Conservation (phyloP, 2,888 invertebrate genomes). For the Erebia ligea region DNA sequence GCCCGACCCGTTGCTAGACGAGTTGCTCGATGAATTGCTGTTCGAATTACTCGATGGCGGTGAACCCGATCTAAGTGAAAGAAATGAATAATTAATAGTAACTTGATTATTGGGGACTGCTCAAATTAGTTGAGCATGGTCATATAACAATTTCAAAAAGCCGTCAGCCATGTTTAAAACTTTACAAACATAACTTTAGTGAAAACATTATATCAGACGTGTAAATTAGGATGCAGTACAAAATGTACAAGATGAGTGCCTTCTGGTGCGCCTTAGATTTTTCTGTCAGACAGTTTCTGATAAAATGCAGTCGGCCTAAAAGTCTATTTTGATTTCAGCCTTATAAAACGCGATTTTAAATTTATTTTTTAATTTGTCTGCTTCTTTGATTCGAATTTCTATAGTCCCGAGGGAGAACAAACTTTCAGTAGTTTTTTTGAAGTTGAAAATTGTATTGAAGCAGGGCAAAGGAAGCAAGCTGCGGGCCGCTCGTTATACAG, state of each 20-base stretch:
- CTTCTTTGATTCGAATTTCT: neutral
- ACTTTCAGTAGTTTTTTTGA: neutral
- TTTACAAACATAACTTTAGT: too few relatives aligned
- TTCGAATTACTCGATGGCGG: slow-evolving; percentile 76
- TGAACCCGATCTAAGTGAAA: slow-evolving; percentile 60
- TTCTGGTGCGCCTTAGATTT: too few relatives aligned
- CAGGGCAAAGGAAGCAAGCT: slow-evolving; percentile 23
- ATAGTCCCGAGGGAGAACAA: neutral
- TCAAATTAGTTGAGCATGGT: neutral
- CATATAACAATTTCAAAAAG: neutral
- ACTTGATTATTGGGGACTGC: too few relatives aligned
- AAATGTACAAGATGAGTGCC: too few relatives aligned
- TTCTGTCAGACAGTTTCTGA: neutral
- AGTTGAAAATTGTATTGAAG: slow-evolving; percentile 11
- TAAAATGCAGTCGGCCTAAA: neutral
- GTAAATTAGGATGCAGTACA: too few relatives aligned
- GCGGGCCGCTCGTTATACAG: slow-evolving; percentile 23
- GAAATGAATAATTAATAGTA: neutral
- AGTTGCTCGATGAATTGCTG: slow-evolving; percentile 72
- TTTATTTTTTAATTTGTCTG: neutral
- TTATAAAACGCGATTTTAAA: neutral
- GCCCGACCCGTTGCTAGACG: slow-evolving; percentile 77
- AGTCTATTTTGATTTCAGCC: neutral
- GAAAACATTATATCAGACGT: too few relatives aligned
- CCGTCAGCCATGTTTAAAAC: too few relatives aligned